phyloP scores from a whole-genome alignment of 2,113 vertebrate genomes.

The Paracanthobrama guichenoti region DNA sequence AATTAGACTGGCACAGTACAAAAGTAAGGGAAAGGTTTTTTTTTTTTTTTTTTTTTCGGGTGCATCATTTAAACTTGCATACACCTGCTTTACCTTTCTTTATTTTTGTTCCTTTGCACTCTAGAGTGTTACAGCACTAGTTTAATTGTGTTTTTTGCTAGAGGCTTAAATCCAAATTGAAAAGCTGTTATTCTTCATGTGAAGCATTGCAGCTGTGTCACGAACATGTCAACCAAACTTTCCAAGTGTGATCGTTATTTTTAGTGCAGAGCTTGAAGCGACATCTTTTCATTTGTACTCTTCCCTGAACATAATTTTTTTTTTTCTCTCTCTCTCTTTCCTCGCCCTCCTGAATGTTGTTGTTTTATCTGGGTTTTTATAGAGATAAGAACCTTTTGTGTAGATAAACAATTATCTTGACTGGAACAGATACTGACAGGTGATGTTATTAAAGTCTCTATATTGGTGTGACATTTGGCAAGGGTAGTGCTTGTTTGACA shows the following conservation, averaged over 20 bases:
- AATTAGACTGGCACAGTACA: not conserved
- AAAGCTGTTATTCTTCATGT: not conserved
- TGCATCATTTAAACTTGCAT: not conserved
- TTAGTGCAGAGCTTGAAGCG: not conserved
- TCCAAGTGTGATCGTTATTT: not conserved
- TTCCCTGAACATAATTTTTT: not conserved
- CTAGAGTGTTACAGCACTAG: not conserved
- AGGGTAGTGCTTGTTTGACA: slow-evolving; percentile 49
- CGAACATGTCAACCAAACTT: not conserved
- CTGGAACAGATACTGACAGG: slow-evolving; percentile 52
- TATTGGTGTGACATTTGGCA: slow-evolving; percentile 47
- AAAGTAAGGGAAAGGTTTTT: not conserved
- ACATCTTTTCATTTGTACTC: no score
- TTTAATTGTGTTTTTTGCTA: not conserved
- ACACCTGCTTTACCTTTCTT: not conserved
- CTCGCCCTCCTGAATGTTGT: not conserved
- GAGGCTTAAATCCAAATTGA: not conserved
- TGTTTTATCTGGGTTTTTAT: slow-evolving; percentile 6
- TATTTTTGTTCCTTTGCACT: slow-evolving; percentile 1
- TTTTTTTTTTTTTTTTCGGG: not conserved
- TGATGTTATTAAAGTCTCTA: slow-evolving; percentile 58
- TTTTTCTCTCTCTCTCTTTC: not conserved
- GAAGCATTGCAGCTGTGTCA: not conserved
- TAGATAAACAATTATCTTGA: slow-evolving; percentile 37
- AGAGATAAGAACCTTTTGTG: slow-evolving; percentile 13